These are phyloP conservation scores for Propithecus coquereli DNA, from an alignment of 2,113 vertebrate species.

Conservation along the genomic window DNA sequence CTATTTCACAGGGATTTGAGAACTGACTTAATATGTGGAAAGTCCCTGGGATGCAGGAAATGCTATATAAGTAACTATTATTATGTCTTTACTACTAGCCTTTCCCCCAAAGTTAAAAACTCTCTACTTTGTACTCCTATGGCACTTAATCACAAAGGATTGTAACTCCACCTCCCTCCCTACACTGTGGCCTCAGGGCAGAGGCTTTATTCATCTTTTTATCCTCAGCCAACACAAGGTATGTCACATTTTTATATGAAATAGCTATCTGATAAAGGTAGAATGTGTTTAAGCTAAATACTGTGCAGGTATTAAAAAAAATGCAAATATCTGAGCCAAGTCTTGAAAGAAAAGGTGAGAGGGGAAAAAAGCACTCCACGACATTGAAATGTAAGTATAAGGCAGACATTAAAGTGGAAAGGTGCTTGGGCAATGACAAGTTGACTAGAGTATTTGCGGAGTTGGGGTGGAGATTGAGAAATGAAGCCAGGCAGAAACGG, in stretches of 20 bases:
- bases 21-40: background rate
- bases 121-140: background rate
- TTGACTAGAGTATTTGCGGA: background rate
- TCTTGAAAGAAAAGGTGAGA: background rate
- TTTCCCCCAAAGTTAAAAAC: background rate
- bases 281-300: conserved; percentile 20
- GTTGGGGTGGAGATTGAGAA: background rate
- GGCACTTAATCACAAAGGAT: background rate
- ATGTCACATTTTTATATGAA: background rate
- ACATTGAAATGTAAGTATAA: background rate
- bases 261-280: conserved; percentile 18
- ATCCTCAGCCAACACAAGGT: background rate
- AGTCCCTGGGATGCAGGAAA: background rate
- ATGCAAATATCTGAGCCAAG: background rate
- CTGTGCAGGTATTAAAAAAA: background rate
- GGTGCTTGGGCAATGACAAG: background rate
- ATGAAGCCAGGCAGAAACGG: background rate
- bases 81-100: background rate
- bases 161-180: background rate
- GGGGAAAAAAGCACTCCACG: background rate
- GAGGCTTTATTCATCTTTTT: background rate
- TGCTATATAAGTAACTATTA: background rate
- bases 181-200: background rate
- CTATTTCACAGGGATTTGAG: conserved; percentile 6
- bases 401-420: background rate